Percentiles rank a stretch among this genome's conserved stretches.
Evolutionary conservation across 2,888 invertebrate species (phyloP).

Genomic region (Apeira syringaria): DNA sequence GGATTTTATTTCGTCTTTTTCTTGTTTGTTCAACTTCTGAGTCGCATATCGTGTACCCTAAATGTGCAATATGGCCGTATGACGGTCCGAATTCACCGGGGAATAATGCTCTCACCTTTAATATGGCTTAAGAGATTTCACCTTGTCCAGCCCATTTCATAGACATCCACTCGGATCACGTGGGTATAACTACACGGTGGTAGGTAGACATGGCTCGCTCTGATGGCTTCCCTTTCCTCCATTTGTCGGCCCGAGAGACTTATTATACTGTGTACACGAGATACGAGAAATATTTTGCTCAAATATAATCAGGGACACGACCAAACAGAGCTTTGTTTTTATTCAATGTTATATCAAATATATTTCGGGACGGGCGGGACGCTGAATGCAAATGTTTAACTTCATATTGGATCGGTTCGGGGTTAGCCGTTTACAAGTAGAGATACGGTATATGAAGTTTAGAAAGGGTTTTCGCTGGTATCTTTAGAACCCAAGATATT

Average conservation of each 20-base stretch:
- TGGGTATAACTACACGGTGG: conserved; percentile 67
- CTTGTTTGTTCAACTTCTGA: conserved; percentile 66
- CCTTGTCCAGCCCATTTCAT: conserved; percentile 67
- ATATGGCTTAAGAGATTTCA: conserved; percentile 76
- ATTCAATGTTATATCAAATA: conserved; percentile 62
- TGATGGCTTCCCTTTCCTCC: conserved; percentile 76
- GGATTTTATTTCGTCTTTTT: conserved; percentile 41
- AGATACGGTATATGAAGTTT: conserved; percentile 22
- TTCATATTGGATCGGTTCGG: conserved; percentile 64
- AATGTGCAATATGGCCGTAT: conserved; percentile 63
- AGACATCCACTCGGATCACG: conserved; percentile 68
- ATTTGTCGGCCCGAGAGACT: conserved; percentile 77
- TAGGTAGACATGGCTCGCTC: conserved; percentile 30
- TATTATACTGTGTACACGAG: conserved; percentile 79
- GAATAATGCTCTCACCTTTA: conserved; percentile 71
- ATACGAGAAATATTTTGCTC: conserved; percentile 74
- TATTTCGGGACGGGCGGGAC: conserved; percentile 45
- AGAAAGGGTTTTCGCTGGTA: conserved; percentile 34
- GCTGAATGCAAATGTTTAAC: conserved; percentile 70
- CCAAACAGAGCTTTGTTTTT: conserved; percentile 77
- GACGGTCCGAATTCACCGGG: conserved; percentile 61
- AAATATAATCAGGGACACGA: conserved; percentile 80
- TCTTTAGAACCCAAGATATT: conserved; percentile 27
- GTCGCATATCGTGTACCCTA: conserved; percentile 47
- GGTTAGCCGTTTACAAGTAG: conserved; percentile 46